Conservation (phyloP, 2,113 vertebrate species). For the Odontophorus gujanensis region DNA sequence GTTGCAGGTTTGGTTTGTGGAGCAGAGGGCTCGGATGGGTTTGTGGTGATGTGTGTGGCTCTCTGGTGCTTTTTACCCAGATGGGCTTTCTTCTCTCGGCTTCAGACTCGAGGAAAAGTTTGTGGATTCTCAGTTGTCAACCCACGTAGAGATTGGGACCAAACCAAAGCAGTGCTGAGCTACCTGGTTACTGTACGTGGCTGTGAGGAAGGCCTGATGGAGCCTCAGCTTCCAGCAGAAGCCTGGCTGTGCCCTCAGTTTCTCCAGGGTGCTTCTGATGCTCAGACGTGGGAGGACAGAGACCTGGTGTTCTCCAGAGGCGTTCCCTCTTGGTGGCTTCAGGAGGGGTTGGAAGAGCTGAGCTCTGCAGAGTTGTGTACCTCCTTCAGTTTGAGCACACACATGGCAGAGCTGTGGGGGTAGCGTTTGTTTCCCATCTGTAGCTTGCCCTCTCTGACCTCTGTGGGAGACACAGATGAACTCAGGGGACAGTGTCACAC, state of each 20-base stretch:
- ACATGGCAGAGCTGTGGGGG: neutral
- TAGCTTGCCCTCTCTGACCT: neutral
- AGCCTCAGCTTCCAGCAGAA: too few species aligned
- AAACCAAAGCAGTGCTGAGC: neutral
- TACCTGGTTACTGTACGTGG: neutral
- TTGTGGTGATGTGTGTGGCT: rapidly evolving
- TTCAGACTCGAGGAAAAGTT: neutral
- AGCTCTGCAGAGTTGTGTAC: neutral
- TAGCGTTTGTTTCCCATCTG: neutral
- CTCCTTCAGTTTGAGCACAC: neutral
- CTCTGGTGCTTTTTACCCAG: neutral
- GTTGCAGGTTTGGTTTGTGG: neutral
- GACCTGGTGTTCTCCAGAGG: neutral
- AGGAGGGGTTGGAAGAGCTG: neutral
- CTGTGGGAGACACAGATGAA: neutral
- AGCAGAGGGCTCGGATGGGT: neutral
- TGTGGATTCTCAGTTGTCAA: neutral
- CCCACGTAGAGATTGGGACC: neutral
- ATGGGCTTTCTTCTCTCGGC: neutral
- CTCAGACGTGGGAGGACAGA: too few species aligned
- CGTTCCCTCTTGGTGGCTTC: neutral
- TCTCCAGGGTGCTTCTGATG: too few species aligned
- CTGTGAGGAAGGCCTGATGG: neutral
- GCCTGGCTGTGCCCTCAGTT: too few species aligned
- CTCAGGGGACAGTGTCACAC: neutral